A percentile compares a stretch with the other conserved stretches of the same genome.
These are phyloP conservation scores for Eretmochelys imbricata DNA, from an alignment of 2,113 vertebrate species.

Conservation along the genomic window DNA sequence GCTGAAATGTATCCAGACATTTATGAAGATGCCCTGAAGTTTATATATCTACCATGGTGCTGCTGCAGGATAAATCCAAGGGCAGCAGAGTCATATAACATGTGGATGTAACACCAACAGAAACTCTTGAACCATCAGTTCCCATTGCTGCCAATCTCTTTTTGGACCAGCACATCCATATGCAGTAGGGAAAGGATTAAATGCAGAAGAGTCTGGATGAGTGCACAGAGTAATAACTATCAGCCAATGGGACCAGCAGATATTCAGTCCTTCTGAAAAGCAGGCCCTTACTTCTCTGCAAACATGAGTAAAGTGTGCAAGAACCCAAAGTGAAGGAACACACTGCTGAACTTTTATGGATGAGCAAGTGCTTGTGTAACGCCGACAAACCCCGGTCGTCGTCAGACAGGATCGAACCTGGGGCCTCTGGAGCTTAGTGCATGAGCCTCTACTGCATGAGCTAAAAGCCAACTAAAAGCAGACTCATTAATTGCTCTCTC, in stretches of 20 bases:
- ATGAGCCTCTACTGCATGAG: too few species aligned
- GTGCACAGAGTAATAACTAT: background rate
- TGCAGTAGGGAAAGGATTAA: background rate
- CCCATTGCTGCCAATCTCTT: background rate
- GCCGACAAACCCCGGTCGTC: too few species aligned
- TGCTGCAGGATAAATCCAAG: slow-evolving; percentile 1
- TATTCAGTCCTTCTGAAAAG: background rate
- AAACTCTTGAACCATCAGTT: slow-evolving; percentile 4
- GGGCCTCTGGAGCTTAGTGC: too few species aligned
- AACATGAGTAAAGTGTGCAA: background rate
- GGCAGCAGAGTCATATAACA: slow-evolving; percentile 16
- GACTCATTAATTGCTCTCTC: too few species aligned
- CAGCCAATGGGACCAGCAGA: background rate
- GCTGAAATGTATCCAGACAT: background rate
- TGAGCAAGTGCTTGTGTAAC: background rate
- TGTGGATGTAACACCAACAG: background rate
- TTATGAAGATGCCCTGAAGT: background rate
- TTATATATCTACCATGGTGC: rapidly evolving
- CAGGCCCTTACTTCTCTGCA: too few species aligned
- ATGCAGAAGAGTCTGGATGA: background rate
- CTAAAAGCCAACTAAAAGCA: too few species aligned
- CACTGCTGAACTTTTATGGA: background rate
- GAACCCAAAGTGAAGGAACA: background rate
- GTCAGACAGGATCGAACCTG: too few species aligned
- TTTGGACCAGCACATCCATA: background rate